These are phyloP conservation scores for Drosophila bocqueti DNA, from an alignment of 1,140 invertebrate genomes.

Conservation along the genomic window DNA sequence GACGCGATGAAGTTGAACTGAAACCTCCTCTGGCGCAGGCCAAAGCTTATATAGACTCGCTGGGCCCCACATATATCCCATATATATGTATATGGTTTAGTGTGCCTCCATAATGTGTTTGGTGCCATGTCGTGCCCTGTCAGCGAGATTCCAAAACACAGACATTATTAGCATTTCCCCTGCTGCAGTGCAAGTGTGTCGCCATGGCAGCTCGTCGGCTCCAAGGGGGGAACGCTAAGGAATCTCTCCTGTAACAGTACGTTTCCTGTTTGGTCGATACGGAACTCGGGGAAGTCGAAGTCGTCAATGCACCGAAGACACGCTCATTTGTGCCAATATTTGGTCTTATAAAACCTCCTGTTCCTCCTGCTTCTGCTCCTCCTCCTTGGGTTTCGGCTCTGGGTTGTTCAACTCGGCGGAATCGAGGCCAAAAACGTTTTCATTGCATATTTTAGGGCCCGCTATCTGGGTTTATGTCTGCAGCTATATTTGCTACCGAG, in stretches of 20 bases:
- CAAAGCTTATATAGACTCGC: conserved; percentile 80
- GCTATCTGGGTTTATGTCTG: conserved; percentile 31
- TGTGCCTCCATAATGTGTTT: conserved; percentile 78
- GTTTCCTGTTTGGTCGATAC: conserved; percentile 73
- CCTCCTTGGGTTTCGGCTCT: background rate
- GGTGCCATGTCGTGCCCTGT: conserved; percentile 78
- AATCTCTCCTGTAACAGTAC: conserved; percentile 9
- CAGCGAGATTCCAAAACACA: conserved; percentile 71
- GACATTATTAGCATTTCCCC: conserved; percentile 64
- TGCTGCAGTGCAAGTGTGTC: conserved; percentile 48
- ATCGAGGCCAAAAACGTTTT: conserved; percentile 74
- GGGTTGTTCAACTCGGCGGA: conserved; percentile 72
- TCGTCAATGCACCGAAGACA: conserved; percentile 68
- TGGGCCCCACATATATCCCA: conserved; percentile 12
- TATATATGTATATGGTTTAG: conserved; percentile 60
- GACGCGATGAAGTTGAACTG: conserved; percentile 75
- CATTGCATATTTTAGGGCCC: conserved; percentile 58
- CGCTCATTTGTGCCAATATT: conserved; percentile 76
- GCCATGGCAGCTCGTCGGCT: conserved; percentile 34
- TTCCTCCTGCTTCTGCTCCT: background rate
- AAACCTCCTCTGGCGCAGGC: conserved; percentile 51
- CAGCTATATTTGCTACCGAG: conserved; percentile 46
- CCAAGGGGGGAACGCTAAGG: conserved; percentile 19
- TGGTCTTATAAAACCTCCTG: conserved; percentile 7
- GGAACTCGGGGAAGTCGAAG: conserved; percentile 28